These are phyloP conservation scores for Amorpha juglandis DNA, from an alignment of 2,888 invertebrate species.

Conservation along the genomic window DNA sequence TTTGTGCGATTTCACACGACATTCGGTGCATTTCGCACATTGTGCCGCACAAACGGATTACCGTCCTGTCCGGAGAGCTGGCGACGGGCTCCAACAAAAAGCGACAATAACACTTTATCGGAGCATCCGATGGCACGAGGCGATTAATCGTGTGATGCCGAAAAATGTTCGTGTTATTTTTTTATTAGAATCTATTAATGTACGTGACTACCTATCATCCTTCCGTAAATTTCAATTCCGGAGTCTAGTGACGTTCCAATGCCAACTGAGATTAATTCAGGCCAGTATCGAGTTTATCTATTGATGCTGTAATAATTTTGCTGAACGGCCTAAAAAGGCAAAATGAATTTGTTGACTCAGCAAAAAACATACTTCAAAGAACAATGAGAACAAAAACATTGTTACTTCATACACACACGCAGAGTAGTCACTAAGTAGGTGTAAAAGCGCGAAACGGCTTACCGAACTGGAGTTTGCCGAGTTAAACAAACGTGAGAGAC, in stretches of 20 bases:
- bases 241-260: no score
- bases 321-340: background rate
- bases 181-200: no score
- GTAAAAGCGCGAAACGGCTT: constrained; percentile 32
- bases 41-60: constrained; percentile 45
- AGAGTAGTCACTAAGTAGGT: constrained; percentile 28
- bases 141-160: constrained; percentile 3
- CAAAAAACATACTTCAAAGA: constrained; percentile 31
- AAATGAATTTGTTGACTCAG: background rate
- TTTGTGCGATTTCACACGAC: constrained; percentile 11
- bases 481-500: constrained; percentile 29
- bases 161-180: background rate
- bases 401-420: constrained; percentile 21
- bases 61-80: constrained; percentile 22
- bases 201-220: no score
- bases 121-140: constrained; percentile 48
- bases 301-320: no score
- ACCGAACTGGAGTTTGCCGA: constrained; percentile 30
- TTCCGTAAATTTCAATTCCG: no score
- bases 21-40: constrained; percentile 28
- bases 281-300: no score
- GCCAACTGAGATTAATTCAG: no score
- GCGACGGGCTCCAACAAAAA: constrained; percentile 3
- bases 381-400: constrained; percentile 21
- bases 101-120: constrained; percentile 34